Evolutionary conservation across 2,113 vertebrate genomes (phyloP), one percentile per base, ranked within the genome.

Genomic region (Datnioides undecimradiatus): DNA sequence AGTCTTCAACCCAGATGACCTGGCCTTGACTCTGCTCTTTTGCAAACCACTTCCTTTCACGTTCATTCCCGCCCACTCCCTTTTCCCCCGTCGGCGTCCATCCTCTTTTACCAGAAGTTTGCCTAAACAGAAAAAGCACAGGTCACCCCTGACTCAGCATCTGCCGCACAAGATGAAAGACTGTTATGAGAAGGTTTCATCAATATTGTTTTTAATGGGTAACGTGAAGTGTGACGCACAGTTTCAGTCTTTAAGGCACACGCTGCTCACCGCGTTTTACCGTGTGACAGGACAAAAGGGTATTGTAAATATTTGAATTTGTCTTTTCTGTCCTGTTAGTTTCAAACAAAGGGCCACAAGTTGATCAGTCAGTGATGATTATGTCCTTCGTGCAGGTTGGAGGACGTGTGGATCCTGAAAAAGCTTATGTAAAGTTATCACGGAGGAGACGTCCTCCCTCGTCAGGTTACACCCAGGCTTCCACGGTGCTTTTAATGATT

Each of bases 41-140:
- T 52, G 27, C 40, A 76, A 76, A 75, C 34, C 52, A 34, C 76
- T 81, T 85, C 49, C 77, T 84, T 70, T 76, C 25, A 49, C 0
- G 2, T 51, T 82, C 31, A 13, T 2, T 31, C 27, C 9, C 51
- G 3, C 11, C 27, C 21, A 2, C 25, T 45, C 27, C 54, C 16
- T 16, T 14, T 25, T 41, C n/a, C 33, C 14, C 16, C 52, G 19
- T 63, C 14, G 3, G 21, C 19, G 21, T 52, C 21, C 19, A 21
- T 70, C 25, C 4, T 36, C 16, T 38, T 38, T 82, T 76, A 71
- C 76, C 73, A 83, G 82, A 85, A 73, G 25, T 65, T 0, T 40
- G 21, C 63, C 23, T 19, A 5, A 80, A 25, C 27, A 7, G 5
- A 43, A 49, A 49, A 62, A 68, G 3, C 13, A 72, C 11, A 13